A percentile compares a stretch with the other conserved stretches of the same genome.
Evolutionary conservation across 2,888 invertebrate species (phyloP).

Genomic region (Chloromyia formosa): DNA sequence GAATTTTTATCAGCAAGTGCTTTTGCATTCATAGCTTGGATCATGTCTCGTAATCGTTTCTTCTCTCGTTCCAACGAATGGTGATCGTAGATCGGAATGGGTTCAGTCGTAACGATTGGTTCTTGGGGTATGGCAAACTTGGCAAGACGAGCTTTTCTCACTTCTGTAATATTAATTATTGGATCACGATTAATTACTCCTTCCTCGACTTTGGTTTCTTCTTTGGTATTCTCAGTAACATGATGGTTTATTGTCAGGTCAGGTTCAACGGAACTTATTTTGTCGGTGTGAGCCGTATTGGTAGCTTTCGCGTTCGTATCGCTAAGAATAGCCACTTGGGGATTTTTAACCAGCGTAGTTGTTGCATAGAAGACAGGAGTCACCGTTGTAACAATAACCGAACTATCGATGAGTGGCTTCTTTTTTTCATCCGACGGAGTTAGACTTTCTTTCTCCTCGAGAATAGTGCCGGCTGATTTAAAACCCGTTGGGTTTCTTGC

Average conservation of each 20-base stretch:
- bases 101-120: neutral
- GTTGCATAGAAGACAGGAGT: constrained; percentile 48
- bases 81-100: constrained; percentile 41
- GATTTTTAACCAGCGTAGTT: constrained; percentile 20
- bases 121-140: constrained; percentile 55
- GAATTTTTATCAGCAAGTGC: constrained; percentile 53
- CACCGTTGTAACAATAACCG: constrained; percentile 48
- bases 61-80: constrained; percentile 52
- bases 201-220: constrained; percentile 55
- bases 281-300: constrained; percentile 26
- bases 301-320: constrained; percentile 11
- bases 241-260: too few species aligned
- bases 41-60: constrained; percentile 52
- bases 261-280: constrained; percentile 29
- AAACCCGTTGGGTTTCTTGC: constrained; percentile 27
- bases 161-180: constrained; percentile 55
- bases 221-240: neutral
- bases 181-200: constrained; percentile 32
- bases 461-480: constrained; percentile 29
- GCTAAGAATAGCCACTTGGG: constrained; percentile 25
- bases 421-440: constrained; percentile 31
- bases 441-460: constrained; percentile 32
- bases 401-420: constrained; percentile 47
- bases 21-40: constrained; percentile 52
- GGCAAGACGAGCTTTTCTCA: constrained; percentile 61